phyloP scores from a whole-genome alignment of 2,797 vertebrate species.

The Myotis myotis region DNA sequence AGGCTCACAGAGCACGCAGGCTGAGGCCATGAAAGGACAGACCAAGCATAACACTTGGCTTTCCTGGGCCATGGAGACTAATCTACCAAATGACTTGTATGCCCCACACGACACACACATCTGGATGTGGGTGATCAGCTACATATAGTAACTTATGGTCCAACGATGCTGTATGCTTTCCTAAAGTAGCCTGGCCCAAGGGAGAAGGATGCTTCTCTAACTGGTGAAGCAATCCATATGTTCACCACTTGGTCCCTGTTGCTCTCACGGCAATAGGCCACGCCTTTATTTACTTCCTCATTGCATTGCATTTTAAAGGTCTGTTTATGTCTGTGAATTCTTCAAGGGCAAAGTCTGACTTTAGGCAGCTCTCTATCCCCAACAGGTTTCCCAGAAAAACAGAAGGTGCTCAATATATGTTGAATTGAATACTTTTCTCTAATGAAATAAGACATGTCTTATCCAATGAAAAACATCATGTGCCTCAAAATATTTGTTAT shows the following conservation, averaged over 20 bases:
- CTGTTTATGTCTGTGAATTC: not conserved
- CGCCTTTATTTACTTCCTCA: not conserved
- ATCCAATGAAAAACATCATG: not conserved
- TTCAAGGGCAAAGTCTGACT: not conserved
- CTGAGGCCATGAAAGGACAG: not conserved
- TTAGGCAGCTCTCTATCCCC: not conserved
- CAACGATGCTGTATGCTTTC: not conserved
- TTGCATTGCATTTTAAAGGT: not conserved
- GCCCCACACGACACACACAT: not conserved
- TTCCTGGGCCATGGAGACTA: not conserved
- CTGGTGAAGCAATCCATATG: not conserved
- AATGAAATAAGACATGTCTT: not conserved
- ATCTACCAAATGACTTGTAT: not conserved
- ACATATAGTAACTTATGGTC: not conserved
- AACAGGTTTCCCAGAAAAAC: not conserved
- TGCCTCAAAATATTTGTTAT: not conserved
- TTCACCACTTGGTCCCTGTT: not conserved
- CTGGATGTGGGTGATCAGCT: not conserved
- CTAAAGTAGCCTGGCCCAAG: not conserved
- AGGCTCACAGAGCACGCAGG: not conserved
- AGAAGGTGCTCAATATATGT: not conserved
- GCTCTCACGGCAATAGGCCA: not conserved
- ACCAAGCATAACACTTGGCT: not conserved
- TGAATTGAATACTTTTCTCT: constrained; percentile 10
- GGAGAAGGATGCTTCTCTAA: not conserved